Evolutionary conservation across 35 echinoderm and acorn worm genomes (phyloP), one percentile per base, ranked within the genome.

Genomic region (Patiria miniata): DNA sequence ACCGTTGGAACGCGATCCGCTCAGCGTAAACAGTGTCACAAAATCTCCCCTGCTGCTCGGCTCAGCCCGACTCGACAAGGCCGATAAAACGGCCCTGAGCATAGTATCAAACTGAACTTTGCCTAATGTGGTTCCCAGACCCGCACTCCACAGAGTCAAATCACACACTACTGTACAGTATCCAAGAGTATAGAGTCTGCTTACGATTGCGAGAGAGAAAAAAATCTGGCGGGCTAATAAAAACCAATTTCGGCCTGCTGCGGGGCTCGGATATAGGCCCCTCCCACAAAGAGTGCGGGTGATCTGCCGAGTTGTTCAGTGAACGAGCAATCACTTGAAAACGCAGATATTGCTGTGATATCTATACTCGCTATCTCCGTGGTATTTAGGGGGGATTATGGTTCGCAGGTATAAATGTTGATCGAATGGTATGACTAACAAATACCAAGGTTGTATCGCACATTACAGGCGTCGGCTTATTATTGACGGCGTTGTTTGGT

Each of bases 301-400:
- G 65, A 34, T 73, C 26, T 73, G 65, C 34, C 19, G 1, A 73
- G 65, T 73, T 36, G 65, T 73, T 73, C 65, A 36, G 26, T 36
- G 26, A 73, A 7, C 34, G 42, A 47, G 65, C 65, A 73, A 73
- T 36, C 65, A 32, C 65, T 73, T 73, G 65, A 73, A 61, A 73
- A 30, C n/a, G 65, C 3, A 73, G 65, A 73, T 73, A 73, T 30
- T 18, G 9, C 9, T 73, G 65, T 73, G 26, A 32, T 73, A 73
- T 73, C 65, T 73, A 32, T 26, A 34, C 34, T 14, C 65, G 29
- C 65, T 73, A 73, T 73, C 65, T 73, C 65, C 29, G 65, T 73
- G 65, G 65, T 73, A 73, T 73, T 73, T 73, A 73, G 65, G 65
- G n/a, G 8, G 65, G 65, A 73, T 73, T 73, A 73, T 73, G 65